Base-by-base conservation (phyloP, 2,113 vertebrate genomes). In the Nymphicus hollandicus region DNA sequence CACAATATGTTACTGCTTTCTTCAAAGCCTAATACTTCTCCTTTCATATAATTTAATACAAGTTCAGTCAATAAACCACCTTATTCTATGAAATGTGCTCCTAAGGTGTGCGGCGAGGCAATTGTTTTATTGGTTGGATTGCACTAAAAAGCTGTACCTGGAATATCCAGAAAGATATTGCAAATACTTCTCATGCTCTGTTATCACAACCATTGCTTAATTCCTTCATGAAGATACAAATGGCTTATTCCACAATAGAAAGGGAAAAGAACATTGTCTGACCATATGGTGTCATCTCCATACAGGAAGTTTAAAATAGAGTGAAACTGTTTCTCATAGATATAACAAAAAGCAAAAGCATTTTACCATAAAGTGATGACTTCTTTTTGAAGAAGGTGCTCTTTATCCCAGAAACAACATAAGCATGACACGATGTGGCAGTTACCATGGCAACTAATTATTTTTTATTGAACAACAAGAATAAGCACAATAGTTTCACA, bases 381-480 rank as follows among this genome's bases (percentile, higher is more conserved):
- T 94, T 80, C 71, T 95, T 95, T 91, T 94, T 66, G 43, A 92
- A 82, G 93, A 92, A 95, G 89, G 89, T 95, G 86, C 88, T 94
- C 77, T 95, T 97, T 95, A 95, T 93, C 88, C 96, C 73, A 92
- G 77, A 96, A 95, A 93, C 82, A 96, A 76, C 91, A 96, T 91
- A 95, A 92, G 73, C 91, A 61, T 93, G 94, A 91, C 94, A 94
- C 86, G 91, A 96, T 92, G 86, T 97, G 94, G 89, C 85, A 94
- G 96, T 96, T 95, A 25, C 95, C 86, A 95, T 91, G 73, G 86
- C 79, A 96, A 96, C 95, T 90, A 95, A 96, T 96, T 97, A 94
- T 96, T 96, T 97, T 96, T 95, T 95, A 93, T 96, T 96, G 96
- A 95, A 95, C 94, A 94, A 95, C 89, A 94, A 92, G 89, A 92